These are phyloP conservation scores for Orbicella faveolata DNA, from an alignment of 64 coral and sea anemone genomes.

Conservation along the genomic window DNA sequence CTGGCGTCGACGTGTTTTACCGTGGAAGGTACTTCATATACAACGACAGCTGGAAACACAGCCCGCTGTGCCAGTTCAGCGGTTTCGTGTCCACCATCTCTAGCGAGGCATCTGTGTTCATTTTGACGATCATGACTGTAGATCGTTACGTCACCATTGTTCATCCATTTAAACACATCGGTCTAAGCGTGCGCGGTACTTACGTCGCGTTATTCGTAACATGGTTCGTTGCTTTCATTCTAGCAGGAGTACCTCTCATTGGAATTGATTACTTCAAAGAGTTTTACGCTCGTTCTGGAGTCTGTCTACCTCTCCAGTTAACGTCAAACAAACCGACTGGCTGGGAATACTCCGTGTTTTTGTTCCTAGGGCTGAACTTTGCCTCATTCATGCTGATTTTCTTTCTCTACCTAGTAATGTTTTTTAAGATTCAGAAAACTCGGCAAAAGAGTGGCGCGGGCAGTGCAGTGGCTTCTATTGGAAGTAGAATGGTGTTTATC, in stretches of 20 bases:
- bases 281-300: constrained; percentile 89
- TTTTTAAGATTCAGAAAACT: constrained; percentile 73
- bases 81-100: constrained; percentile 87
- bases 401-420: constrained; percentile 81
- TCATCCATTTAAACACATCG: constrained; percentile 69
- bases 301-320: constrained; percentile 82
- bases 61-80: constrained; percentile 71
- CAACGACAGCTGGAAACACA: constrained; percentile 77
- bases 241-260: constrained; percentile 58
- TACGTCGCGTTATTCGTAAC: constrained; percentile 49
- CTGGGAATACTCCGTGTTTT: constrained; percentile 90
- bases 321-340: constrained; percentile 76
- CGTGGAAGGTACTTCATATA: constrained; percentile 78
- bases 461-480: constrained; percentile 52
- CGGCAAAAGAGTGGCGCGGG: constrained; percentile 38
- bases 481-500: constrained; percentile 88
- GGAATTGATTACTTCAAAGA: constrained; percentile 76
- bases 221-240: constrained; percentile 64
- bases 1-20: constrained; percentile 72
- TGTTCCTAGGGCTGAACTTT: constrained; percentile 83
- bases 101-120: constrained; percentile 86
- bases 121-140: constrained; percentile 83
- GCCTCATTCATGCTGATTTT: constrained; percentile 76
- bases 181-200: constrained; percentile 49
- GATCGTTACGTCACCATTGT: constrained; percentile 84